Conservation (phyloP, 2,888 invertebrate genomes). For the Mythimna albipuncta region DNA sequence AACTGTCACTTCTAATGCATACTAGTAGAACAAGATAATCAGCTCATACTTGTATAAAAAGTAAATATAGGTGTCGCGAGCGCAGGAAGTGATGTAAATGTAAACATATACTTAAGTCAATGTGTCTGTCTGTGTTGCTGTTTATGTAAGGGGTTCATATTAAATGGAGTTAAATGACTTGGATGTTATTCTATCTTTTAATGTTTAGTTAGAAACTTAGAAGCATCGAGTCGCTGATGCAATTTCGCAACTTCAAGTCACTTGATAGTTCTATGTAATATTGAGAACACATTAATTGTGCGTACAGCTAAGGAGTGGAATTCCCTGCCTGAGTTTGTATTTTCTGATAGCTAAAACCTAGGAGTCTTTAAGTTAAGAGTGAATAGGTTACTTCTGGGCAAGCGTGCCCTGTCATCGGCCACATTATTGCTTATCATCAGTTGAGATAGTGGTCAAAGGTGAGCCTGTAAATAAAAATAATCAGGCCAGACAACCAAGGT, state of each 20-base stretch:
- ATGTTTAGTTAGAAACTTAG: background rate
- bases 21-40: conserved; percentile 51
- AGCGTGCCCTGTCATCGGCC: too few species aligned
- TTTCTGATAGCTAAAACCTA: too few species aligned
- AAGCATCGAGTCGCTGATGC: background rate
- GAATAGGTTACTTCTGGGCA: too few species aligned
- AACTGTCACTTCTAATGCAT: conserved; percentile 28
- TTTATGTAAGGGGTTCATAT: conserved; percentile 27
- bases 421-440: too few species aligned
- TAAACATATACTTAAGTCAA: conserved; percentile 27
- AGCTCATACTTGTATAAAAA: conserved; percentile 37
- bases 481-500: too few species aligned
- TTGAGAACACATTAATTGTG: background rate
- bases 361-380: too few species aligned
- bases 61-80: conserved; percentile 24
- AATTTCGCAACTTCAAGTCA: background rate
- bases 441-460: too few species aligned
- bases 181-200: background rate
- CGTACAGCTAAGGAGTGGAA: too few species aligned
- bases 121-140: conserved; percentile 22
- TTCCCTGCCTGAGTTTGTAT: too few species aligned
- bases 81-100: conserved; percentile 50
- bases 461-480: too few species aligned
- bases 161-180: background rate
- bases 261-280: background rate